Percentiles rank a stretch among this genome's conserved stretches.
These are phyloP conservation scores for Papilio gigon DNA, from an alignment of 2,888 invertebrate species.

Conservation along the genomic window DNA sequence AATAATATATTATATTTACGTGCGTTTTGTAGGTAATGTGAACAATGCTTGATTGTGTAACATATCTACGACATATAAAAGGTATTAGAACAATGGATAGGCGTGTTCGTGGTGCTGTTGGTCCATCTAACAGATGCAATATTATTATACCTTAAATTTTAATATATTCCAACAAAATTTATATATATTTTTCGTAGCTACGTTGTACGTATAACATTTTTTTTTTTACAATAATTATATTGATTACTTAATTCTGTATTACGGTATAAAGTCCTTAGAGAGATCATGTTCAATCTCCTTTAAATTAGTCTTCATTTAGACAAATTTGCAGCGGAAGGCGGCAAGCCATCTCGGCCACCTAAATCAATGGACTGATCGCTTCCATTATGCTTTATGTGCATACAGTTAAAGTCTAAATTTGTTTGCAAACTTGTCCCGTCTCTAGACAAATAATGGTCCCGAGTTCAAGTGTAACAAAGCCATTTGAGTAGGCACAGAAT, in stretches of 20 bases:
- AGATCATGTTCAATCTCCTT: constrained; percentile 33
- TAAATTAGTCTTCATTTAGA: constrained; percentile 56
- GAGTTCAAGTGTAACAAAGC: constrained; percentile 51
- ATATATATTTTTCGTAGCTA: not conserved
- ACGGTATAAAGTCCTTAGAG: constrained; percentile 22
- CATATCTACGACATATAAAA: constrained; percentile 64
- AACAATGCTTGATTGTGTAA: constrained; percentile 67
- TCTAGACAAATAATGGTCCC: constrained; percentile 32
- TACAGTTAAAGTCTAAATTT: constrained; percentile 22
- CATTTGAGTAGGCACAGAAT: constrained; percentile 51
- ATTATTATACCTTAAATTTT: not conserved
- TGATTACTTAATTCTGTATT: constrained; percentile 42
- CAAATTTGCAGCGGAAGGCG: constrained; percentile 51
- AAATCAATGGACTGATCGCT: not conserved
- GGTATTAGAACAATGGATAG: constrained; percentile 74
- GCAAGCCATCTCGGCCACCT: constrained; percentile 41
- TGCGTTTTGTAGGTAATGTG: constrained; percentile 48
- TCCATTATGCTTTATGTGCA: constrained; percentile 12
- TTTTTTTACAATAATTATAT: not conserved
- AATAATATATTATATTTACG: constrained; percentile 10
- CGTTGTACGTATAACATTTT: not conserved
- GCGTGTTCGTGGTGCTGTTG: constrained; percentile 54
- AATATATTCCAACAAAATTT: not conserved
- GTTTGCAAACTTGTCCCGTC: constrained; percentile 17
- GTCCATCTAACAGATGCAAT: not conserved